These are phyloP conservation scores for Cryptomyrus ogoouensis DNA, from an alignment of 2,113 vertebrate genomes.

Conservation along the genomic window DNA sequence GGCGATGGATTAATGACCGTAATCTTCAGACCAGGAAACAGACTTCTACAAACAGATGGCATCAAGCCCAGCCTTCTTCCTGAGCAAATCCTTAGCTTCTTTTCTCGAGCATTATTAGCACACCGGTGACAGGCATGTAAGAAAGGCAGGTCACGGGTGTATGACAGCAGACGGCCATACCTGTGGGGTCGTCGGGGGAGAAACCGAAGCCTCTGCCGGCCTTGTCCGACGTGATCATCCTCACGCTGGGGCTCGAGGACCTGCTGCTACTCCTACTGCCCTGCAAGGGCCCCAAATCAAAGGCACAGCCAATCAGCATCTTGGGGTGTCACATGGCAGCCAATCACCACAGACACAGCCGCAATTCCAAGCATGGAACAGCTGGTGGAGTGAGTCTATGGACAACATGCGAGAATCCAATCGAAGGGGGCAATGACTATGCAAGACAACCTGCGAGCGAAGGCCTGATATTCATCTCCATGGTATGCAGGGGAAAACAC, in stretches of 20 bases:
- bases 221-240: constrained; percentile 91
- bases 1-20: neutral
- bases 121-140: neutral
- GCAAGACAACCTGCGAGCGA: neutral
- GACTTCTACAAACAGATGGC: neutral
- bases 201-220: constrained; percentile 71
- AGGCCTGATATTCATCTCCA: neutral
- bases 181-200: constrained; percentile 80
- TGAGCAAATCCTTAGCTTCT: neutral
- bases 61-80: neutral
- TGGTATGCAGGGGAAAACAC: neutral
- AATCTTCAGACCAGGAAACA: neutral
- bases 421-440: neutral
- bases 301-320: constrained; percentile 2
- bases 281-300: constrained; percentile 50
- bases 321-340: neutral
- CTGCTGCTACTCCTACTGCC: constrained; percentile 89
- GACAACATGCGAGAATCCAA: neutral
- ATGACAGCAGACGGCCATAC: constrained; percentile 60
- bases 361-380: neutral
- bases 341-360: neutral
- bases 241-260: constrained; percentile 91
- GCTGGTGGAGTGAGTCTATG: neutral
- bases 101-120: neutral
- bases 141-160: neutral